phyloP scores from a whole-genome alignment of 2,113 vertebrate species.

The Conger conger region DNA sequence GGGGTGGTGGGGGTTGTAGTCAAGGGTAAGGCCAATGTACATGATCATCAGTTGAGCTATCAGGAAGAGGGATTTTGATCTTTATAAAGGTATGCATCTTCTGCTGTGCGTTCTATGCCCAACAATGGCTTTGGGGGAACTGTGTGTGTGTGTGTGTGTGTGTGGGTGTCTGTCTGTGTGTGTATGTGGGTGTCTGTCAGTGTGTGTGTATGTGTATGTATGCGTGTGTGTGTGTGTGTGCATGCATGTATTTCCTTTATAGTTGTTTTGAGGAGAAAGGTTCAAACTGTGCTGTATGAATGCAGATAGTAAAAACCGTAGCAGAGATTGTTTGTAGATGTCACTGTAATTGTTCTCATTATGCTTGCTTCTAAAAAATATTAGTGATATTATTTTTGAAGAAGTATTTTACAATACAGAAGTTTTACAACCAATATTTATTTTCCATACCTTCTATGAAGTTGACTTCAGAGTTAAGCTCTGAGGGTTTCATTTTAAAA shows the following conservation, averaged over 20 bases:
- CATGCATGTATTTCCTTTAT: neutral
- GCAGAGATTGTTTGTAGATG: neutral
- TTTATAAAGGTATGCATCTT: neutral
- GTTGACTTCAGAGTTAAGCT: too few relatives aligned
- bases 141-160: neutral
- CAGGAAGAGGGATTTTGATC: neutral
- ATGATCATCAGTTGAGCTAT: neutral
- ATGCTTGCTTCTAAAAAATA: neutral
- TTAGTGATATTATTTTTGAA: too few relatives aligned
- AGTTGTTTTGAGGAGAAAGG: neutral
- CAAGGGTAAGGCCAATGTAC: neutral
- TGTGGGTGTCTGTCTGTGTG: neutral
- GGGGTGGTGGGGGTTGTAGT: neutral
- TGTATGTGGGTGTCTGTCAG: too few relatives aligned
- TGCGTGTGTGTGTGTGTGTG: too few relatives aligned
- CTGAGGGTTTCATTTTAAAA: too few relatives aligned
- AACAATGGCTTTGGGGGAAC: neutral
- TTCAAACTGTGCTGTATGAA: neutral
- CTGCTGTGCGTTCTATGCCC: neutral
- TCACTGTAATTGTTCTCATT: neutral
- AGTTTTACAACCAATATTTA: too few relatives aligned
- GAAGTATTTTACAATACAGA: too few relatives aligned
- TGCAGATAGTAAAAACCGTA: neutral
- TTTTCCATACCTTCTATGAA: too few relatives aligned
- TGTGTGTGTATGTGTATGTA: too few relatives aligned